Conservation (phyloP, 2,113 vertebrate species). For the Oreochromis niloticus region DNA sequence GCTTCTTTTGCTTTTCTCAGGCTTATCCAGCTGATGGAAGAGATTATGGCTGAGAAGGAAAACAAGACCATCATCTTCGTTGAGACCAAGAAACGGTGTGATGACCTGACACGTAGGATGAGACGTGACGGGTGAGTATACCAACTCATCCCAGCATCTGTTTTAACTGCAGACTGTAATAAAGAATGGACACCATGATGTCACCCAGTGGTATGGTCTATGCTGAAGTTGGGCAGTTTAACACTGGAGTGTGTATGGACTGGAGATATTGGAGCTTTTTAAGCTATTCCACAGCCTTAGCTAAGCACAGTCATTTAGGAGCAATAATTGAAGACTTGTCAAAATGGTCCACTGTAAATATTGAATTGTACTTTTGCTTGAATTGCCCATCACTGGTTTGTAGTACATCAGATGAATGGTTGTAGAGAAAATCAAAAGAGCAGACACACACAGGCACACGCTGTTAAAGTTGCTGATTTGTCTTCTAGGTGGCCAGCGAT, state of each 20-base stretch:
- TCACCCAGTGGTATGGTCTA: not conserved
- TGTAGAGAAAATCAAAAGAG: not conserved
- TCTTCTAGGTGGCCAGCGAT: slow-evolving; percentile 87
- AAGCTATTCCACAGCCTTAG: not conserved
- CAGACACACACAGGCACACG: not conserved
- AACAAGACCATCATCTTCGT: slow-evolving; percentile 99
- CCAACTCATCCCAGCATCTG: not conserved
- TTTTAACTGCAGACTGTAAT: not conserved
- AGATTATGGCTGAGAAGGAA: slow-evolving; percentile 99
- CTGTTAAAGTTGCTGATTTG: not conserved
- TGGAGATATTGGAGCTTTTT: not conserved
- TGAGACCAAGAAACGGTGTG: slow-evolving; percentile 96
- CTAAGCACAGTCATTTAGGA: not conserved
- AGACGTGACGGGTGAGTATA: slow-evolving; percentile 89
- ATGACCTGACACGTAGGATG: slow-evolving; percentile 96
- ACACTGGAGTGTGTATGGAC: not conserved
- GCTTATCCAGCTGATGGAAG: slow-evolving; percentile 94
- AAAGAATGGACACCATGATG: not conserved
- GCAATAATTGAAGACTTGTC: not conserved
- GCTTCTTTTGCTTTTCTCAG: slow-evolving; percentile 54
- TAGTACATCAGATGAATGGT: not conserved
- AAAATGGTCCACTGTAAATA: not conserved
- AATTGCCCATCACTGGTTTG: not conserved
- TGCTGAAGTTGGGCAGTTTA: not conserved
- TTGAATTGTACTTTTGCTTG: not conserved